A percentile compares a stretch with the other conserved stretches of the same genome.
Evolutionary conservation across 2,113 vertebrate species (phyloP).

Genomic region (Myotis brandtii): DNA sequence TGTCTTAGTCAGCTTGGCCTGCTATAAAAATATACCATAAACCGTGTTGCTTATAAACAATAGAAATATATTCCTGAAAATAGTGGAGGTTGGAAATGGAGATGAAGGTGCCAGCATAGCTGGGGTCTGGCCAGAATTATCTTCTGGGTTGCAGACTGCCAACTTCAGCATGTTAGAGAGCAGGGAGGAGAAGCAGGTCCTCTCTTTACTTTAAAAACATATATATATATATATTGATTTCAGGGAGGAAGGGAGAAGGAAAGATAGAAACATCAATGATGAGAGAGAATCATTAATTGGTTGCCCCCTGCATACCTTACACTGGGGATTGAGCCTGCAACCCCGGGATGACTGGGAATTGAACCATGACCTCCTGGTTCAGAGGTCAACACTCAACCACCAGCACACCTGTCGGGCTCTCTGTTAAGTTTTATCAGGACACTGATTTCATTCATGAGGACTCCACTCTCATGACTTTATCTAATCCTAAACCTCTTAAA

Average conservation of each 20-base stretch:
- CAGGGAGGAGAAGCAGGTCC: not conserved
- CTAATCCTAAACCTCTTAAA: not conserved
- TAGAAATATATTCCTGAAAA: not conserved
- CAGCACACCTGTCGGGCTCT: too few relatives aligned
- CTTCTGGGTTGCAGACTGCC: not conserved
- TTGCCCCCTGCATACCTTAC: too few relatives aligned
- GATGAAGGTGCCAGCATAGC: not conserved
- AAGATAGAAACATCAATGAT: too few relatives aligned
- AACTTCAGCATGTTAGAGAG: not conserved
- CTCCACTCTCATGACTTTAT: not conserved
- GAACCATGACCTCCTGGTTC: too few relatives aligned
- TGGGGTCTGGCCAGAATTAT: not conserved
- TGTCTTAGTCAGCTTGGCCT: not conserved
- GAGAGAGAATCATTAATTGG: too few relatives aligned
- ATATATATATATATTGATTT: too few relatives aligned
- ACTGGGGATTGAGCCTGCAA: too few relatives aligned
- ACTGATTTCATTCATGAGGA: not conserved
- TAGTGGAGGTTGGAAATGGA: not conserved
- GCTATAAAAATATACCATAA: not conserved
- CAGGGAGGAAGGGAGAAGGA: too few relatives aligned
- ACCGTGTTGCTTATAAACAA: not conserved
- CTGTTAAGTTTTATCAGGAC: not conserved
- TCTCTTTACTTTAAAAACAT: not conserved
- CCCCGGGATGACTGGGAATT: too few relatives aligned
- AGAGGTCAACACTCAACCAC: too few relatives aligned